Evolutionary conservation across 2,888 invertebrate species (phyloP).

Genomic region (Dolichopus griseipennis): DNA sequence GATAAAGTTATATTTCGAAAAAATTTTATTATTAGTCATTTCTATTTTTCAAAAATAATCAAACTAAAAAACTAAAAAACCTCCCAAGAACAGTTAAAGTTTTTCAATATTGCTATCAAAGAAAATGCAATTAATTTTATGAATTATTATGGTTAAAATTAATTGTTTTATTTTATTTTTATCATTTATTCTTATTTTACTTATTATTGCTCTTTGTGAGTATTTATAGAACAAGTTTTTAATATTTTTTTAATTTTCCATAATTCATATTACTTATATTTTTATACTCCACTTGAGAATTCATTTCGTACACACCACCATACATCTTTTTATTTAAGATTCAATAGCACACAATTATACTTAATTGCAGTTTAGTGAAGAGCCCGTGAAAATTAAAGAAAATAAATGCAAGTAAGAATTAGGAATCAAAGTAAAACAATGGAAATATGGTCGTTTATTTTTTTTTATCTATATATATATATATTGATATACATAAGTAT

Average conservation of each 20-base stretch:
- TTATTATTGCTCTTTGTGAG: not conserved
- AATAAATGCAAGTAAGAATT: too few species aligned
- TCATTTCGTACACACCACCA: too few species aligned
- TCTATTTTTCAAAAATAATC: not conserved
- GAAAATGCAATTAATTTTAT: slow-evolving; percentile 3
- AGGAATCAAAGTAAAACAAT: too few species aligned
- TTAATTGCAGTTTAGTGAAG: too few species aligned
- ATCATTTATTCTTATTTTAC: not conserved
- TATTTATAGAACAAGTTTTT: not conserved
- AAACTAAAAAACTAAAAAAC: not conserved
- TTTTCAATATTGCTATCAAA: slow-evolving; percentile 2
- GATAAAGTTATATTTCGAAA: not conserved
- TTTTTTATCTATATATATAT: too few species aligned
- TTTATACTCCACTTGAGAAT: too few species aligned
- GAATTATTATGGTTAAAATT: not conserved
- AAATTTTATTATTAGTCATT: not conserved
- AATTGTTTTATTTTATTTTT: not conserved
- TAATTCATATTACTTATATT: not conserved
- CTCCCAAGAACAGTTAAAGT: not conserved
- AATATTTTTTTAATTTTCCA: not conserved
- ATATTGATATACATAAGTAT: too few species aligned
- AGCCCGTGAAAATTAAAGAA: too few species aligned
- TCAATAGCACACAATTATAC: too few species aligned
- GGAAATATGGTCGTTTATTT: too few species aligned
- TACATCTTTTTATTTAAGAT: too few species aligned